Conservation (phyloP, 1,140 invertebrate species). For the Archivesica marissinica region DNA sequence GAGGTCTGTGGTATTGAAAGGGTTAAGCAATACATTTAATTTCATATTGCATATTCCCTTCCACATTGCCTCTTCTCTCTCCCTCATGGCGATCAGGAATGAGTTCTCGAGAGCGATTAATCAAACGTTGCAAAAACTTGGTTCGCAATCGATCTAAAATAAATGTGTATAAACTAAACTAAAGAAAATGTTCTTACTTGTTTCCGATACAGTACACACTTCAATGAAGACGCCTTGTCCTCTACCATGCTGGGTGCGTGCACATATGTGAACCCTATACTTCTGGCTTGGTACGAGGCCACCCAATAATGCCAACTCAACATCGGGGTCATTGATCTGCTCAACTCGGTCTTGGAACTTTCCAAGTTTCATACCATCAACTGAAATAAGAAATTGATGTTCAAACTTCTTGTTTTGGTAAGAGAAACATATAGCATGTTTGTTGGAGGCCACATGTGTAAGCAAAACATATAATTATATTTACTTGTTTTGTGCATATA, state of each 20-base stretch:
- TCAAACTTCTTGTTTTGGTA: no score
- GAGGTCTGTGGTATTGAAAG: no score
- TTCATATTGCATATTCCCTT: no score
- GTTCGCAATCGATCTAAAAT: no score
- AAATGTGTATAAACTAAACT: no score
- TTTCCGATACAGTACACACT: slow-evolving; percentile 68
- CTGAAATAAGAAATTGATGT: slow-evolving; percentile 75
- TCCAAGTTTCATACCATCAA: slow-evolving; percentile 86
- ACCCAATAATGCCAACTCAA: slow-evolving; percentile 92
- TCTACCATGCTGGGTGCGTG: slow-evolving; percentile 93
- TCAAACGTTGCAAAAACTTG: no score
- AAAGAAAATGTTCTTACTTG: slow-evolving; percentile 61
- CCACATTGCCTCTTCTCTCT: no score
- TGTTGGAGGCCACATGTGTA: not conserved
- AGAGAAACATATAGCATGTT: no score
- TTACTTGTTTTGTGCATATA: not conserved
- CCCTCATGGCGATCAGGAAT: no score
- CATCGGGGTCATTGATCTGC: slow-evolving; percentile 89
- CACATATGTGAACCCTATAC: slow-evolving; percentile 93
- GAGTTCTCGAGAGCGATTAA: no score
- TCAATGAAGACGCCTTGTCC: slow-evolving; percentile 86
- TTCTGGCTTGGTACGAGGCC: slow-evolving; percentile 93
- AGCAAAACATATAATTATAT: not conserved
- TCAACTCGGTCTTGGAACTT: slow-evolving; percentile 89
- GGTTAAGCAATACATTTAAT: no score